A percentile compares a stretch with the other conserved stretches of the same genome.
Conservation (phyloP, 64 coral and sea anemone species). For the Montipora foliosa region DNA sequence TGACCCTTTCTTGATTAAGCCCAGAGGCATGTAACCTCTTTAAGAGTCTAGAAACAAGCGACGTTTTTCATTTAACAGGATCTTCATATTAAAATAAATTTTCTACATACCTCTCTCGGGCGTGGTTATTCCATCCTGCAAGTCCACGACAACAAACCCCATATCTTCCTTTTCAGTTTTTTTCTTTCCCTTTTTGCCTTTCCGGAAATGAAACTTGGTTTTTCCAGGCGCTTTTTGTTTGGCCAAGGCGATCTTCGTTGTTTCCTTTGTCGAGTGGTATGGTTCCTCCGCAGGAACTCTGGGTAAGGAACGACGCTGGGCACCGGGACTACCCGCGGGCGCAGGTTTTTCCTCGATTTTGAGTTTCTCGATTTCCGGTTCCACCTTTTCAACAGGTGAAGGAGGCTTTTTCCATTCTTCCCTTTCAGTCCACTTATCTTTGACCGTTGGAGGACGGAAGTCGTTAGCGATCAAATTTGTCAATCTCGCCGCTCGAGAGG, state of each 20-base stretch:
- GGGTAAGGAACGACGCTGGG: conserved; percentile 48
- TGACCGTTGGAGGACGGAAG: conserved; percentile 25
- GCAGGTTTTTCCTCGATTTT: conserved; percentile 22
- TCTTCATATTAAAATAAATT: neutral
- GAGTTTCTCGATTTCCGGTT: conserved; percentile 5
- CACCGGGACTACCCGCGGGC: conserved; percentile 25
- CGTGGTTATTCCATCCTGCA: conserved; percentile 47
- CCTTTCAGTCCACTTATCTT: conserved; percentile 25
- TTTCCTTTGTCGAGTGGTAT: conserved; percentile 60
- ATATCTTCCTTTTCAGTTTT: conserved; percentile 43
- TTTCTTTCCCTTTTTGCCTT: conserved; percentile 12
- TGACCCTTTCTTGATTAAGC: too few species aligned
- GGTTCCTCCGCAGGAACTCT: conserved; percentile 65
- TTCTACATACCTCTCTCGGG: conserved; percentile 25
- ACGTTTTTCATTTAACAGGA: neutral
- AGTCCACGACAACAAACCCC: conserved; percentile 60
- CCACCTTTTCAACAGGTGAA: neutral
- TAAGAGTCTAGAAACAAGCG: too few species aligned
- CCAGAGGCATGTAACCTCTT: too few species aligned
- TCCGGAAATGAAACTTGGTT: neutral
- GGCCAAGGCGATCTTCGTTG: conserved; percentile 53
- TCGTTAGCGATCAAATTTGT: conserved; percentile 75
- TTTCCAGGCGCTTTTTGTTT: conserved; percentile 33
- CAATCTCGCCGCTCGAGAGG: conserved; percentile 73
- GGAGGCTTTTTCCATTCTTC: neutral